These are phyloP conservation scores for Silurus lanzhouensis DNA, from an alignment of 2,797 vertebrate genomes.

Conservation along the genomic window DNA sequence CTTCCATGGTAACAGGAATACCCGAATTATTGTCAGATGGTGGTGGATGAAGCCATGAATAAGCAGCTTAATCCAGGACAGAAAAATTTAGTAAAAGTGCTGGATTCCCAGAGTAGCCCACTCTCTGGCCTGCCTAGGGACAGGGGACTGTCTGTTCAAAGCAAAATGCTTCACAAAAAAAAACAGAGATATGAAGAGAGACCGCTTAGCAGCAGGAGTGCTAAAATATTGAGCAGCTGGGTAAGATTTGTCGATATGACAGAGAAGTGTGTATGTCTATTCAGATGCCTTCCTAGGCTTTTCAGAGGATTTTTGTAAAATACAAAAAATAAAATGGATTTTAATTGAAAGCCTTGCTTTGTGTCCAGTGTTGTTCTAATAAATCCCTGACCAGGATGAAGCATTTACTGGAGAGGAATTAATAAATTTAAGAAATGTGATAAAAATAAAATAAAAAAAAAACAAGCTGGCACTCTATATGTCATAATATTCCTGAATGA, in stretches of 20 bases:
- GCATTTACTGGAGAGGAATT: background rate
- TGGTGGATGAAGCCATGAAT: slow-evolving; percentile 44
- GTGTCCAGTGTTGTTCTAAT: background rate
- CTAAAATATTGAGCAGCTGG: slow-evolving; percentile 27
- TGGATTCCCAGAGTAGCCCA: slow-evolving; percentile 48
- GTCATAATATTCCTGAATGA: background rate
- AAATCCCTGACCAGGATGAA: background rate
- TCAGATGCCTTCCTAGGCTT: background rate
- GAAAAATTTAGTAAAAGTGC: slow-evolving; percentile 54
- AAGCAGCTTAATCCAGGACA: slow-evolving; percentile 55
- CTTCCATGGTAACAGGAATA: background rate
- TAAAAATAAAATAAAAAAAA: background rate
- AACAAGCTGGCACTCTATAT: background rate
- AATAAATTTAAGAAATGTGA: background rate
- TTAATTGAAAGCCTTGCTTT: background rate
- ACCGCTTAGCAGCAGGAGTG: slow-evolving; percentile 13
- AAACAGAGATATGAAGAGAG: background rate
- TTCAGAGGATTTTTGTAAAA: background rate
- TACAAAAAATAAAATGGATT: background rate
- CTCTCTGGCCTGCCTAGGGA: slow-evolving; percentile 4
- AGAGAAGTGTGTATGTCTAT: background rate
- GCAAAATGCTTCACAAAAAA: slow-evolving; percentile 23
- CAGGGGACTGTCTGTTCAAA: slow-evolving; percentile 30
- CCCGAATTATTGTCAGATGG: slow-evolving; percentile 46
- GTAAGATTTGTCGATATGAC: slow-evolving; percentile 3